Conservation (phyloP, 2,888 invertebrate genomes). For the Eupithecia vulgata region DNA sequence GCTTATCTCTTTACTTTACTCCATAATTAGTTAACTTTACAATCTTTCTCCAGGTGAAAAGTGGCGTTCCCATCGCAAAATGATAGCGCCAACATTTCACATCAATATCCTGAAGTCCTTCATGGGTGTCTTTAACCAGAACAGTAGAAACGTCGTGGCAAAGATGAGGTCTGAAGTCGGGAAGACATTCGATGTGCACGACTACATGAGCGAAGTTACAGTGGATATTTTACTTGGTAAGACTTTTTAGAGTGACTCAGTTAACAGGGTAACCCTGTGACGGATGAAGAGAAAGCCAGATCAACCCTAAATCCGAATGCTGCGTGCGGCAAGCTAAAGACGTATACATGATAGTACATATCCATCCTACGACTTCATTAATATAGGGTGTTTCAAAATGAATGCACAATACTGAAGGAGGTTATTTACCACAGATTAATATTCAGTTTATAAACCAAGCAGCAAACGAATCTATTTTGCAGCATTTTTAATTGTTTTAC, state of each 20-base stretch:
- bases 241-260: conserved; percentile 26
- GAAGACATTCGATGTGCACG: conserved; percentile 90
- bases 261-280: too few relatives aligned
- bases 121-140: conserved; percentile 89
- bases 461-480: too few relatives aligned
- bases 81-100: conserved; percentile 94
- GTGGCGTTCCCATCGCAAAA: conserved; percentile 92
- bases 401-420: too few relatives aligned
- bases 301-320: too few relatives aligned
- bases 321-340: not conserved
- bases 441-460: too few relatives aligned
- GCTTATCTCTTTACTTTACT: not conserved
- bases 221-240: conserved; percentile 89
- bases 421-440: too few relatives aligned
- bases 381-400: too few relatives aligned
- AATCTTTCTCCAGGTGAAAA: conserved; percentile 83
- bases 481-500: too few relatives aligned
- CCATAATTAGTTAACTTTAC: not conserved
- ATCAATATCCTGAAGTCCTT: conserved; percentile 92
- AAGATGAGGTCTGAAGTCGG: conserved; percentile 86
- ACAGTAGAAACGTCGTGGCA: conserved; percentile 87
- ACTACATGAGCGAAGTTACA: conserved; percentile 91
- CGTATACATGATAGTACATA: not conserved
- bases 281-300: too few relatives aligned
- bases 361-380: too few relatives aligned